A percentile compares a stretch with the other conserved stretches of the same genome.
Evolutionary conservation across 2,113 vertebrate genomes (phyloP).

Genomic region (Crocuta crocuta): DNA sequence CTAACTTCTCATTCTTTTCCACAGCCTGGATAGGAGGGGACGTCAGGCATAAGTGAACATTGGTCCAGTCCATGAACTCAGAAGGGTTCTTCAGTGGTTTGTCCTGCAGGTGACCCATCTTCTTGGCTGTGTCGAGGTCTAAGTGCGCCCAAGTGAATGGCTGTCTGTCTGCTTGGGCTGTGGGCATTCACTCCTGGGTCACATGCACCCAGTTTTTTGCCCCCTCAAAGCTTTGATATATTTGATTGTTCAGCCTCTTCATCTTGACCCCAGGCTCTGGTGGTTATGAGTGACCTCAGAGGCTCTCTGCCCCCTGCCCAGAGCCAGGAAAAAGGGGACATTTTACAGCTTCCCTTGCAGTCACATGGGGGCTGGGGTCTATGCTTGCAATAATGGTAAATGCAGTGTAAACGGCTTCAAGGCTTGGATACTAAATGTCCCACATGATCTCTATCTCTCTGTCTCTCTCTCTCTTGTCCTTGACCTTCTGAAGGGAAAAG

Average conservation of each 20-base stretch:
- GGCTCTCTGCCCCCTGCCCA: neutral
- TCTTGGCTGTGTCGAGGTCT: no score
- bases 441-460: neutral
- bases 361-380: neutral
- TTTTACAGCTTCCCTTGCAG: no score
- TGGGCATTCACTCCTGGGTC: neutral
- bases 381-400: neutral
- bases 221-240: neutral
- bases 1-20: neutral
- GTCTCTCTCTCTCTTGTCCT: neutral
- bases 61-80: no score
- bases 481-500: neutral
- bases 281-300: neutral
- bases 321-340: neutral
- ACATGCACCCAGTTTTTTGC: neutral
- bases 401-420: no score
- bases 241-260: no score
- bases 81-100: neutral
- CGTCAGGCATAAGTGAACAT: neutral
- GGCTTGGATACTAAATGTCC: neutral
- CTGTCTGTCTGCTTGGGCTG: neutral
- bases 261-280: neutral
- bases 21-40: no score
- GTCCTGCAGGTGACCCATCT: fast-evolving
- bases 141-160: fast-evolving